Conservation (phyloP, 2,113 vertebrate genomes). For the Chinchilla lanigera region DNA sequence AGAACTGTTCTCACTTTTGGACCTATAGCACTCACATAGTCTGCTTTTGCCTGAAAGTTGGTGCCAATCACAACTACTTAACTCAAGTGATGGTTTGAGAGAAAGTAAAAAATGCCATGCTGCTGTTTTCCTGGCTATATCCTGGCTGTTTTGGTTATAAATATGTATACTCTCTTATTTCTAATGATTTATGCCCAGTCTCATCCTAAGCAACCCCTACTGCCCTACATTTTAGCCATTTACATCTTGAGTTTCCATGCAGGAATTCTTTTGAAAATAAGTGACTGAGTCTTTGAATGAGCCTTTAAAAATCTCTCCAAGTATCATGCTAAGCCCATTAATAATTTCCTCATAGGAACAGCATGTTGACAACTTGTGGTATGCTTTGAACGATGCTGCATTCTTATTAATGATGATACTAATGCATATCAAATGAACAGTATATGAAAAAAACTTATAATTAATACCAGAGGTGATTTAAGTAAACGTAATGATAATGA, state of each 20-base stretch:
- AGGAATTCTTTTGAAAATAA: conserved; percentile 24
- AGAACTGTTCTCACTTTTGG: neutral
- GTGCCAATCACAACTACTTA: neutral
- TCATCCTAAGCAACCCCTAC: neutral
- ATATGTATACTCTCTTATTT: neutral
- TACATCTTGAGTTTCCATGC: neutral
- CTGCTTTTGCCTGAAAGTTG: neutral
- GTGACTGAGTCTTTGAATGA: neutral
- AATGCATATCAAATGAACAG: neutral
- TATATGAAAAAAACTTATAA: conserved; percentile 37
- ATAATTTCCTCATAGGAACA: neutral
- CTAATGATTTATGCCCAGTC: neutral
- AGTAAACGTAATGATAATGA: conserved; percentile 38
- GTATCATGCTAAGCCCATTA: neutral
- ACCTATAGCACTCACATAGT: neutral
- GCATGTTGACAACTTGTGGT: neutral
- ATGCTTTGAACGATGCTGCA: neutral
- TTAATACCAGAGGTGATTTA: conserved; percentile 34
- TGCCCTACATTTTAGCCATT: neutral
- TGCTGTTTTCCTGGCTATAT: neutral
- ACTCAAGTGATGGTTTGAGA: neutral
- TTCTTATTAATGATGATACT: conserved; percentile 19
- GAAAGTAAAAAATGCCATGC: neutral
- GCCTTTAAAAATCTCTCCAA: conserved; percentile 25
- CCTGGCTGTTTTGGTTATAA: neutral